Evolutionary conservation across 2,888 invertebrate species (phyloP).

Genomic region (Perizoma affinitatum): DNA sequence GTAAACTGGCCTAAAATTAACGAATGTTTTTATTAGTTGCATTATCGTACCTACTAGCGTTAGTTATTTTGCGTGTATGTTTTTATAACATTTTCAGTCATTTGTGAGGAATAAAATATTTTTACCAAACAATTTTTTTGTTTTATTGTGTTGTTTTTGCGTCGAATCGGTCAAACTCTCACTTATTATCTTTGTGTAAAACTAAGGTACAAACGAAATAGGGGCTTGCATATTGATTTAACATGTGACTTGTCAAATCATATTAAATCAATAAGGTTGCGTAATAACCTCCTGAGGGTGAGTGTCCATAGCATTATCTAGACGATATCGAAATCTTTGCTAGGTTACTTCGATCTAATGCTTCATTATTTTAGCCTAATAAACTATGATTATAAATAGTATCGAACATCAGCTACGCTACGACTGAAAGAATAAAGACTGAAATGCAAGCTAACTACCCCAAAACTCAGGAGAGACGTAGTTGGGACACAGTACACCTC

Average conservation of each 20-base stretch:
- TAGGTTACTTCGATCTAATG: too few species aligned
- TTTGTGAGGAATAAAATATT: constrained; percentile 80
- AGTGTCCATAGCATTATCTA: too few species aligned
- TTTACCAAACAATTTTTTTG: constrained; percentile 69
- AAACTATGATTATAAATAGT: neutral
- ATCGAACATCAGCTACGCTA: neutral
- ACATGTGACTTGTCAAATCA: too few species aligned
- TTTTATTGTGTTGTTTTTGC: neutral
- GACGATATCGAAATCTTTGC: too few species aligned
- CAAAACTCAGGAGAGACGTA: constrained; percentile 49
- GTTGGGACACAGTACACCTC: constrained; percentile 65
- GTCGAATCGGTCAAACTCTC: too few species aligned
- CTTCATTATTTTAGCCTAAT: too few species aligned
- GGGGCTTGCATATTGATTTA: too few species aligned
- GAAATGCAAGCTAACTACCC: constrained; percentile 65
- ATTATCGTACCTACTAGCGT: constrained; percentile 72
- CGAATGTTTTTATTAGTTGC: constrained; percentile 64
- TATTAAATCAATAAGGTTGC: too few species aligned
- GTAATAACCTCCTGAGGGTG: too few species aligned
- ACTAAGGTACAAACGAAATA: too few species aligned
- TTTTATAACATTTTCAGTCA: constrained; percentile 82
- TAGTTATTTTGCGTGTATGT: constrained; percentile 80
- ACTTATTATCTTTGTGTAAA: too few species aligned
- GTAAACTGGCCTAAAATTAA: constrained; percentile 28
- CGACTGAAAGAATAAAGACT: neutral